A percentile compares a stretch with the other conserved stretches of the same genome.
These are phyloP conservation scores for Rhinichthys osculus DNA, from an alignment of 2,797 vertebrate species.

Conservation along the genomic window DNA sequence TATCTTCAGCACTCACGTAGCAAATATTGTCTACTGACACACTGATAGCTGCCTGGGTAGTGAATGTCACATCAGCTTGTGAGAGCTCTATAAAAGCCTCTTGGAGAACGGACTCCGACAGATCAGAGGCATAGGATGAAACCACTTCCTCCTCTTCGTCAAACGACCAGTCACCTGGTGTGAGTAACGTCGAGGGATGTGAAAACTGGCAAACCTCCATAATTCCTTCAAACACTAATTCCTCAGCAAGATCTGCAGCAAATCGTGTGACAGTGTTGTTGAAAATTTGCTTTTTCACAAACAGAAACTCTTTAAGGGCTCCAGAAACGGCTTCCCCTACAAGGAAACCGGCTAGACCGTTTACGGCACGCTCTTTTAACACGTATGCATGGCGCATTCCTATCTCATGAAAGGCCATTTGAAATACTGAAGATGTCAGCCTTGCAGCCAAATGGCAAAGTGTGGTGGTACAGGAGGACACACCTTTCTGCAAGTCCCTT, in stretches of 20 bases:
- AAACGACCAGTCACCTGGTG: constrained; percentile 77
- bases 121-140: constrained; percentile 91
- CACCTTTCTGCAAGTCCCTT: constrained; percentile 94
- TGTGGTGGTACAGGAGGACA: constrained; percentile 92
- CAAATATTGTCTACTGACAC: constrained; percentile 91
- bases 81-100: constrained; percentile 98
- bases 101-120: constrained; percentile 97
- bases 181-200: constrained; percentile 86
- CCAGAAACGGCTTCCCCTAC: constrained; percentile 92
- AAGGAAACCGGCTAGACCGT: constrained; percentile 88
- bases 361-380: constrained; percentile 90
- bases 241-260: constrained; percentile 93
- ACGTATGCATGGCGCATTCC: constrained; percentile 88
- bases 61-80: constrained; percentile 91
- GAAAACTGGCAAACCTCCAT: constrained; percentile 99
- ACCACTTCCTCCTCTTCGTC: constrained; percentile 88
- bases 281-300: constrained; percentile 94
- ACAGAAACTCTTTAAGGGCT: constrained; percentile 90
- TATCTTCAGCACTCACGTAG: constrained; percentile 84
- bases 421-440: constrained; percentile 94
- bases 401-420: constrained; percentile 97
- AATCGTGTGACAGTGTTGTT: constrained; percentile 89
- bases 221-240: constrained; percentile 96
- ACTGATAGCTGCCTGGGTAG: constrained; percentile 92
- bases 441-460: constrained; percentile 92